Base-by-base conservation (phyloP, 2,797 vertebrate genomes). In the Acanthiza pusilla region DNA sequence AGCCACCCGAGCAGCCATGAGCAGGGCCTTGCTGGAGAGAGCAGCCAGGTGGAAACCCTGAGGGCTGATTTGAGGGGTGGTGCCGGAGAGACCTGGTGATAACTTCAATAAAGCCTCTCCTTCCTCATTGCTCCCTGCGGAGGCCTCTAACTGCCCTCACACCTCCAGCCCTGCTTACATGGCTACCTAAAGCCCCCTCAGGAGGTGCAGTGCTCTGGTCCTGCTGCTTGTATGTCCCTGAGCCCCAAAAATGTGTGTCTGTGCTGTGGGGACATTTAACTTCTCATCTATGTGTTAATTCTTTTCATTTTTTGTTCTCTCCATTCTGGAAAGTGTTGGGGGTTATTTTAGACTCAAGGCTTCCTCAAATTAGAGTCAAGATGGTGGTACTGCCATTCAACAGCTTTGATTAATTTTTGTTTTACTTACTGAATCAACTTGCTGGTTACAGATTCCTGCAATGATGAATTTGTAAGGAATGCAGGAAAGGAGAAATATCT, bases 391-490 rank as follows among this genome's bases (percentile, higher is more conserved):
- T 74, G 40, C 62, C 25, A 60, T 86, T 66, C 76, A 77, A 60
- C 18, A 88, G 53, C 30, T 85, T 88, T 92, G 76, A 86, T 48
- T 93, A 40, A 84, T 83, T 76, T 84, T 66, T 91, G 68, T 63
- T 90, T 74, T 77, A 26, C 55, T 76, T 73, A 60, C 61, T 66
- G 76, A 85, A 80, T 67, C 30, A 45, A 8, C 57, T 70, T 47
- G 15, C 51, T 77, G 57, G 25, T 60, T 88, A 58, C n/a, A 32
- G 55, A 76, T 82, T 77, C 43, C 48, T n/a, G 19, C 1, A 1
- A n/a, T 21, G 48, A 66, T 2, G 3, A 62, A 51, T 73, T 90
- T 0, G 0, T 47, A 36, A 34, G 27, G 36, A 91, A 92, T 72
- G n/a, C 27, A 30, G n/a, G 48, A 76, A 90, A 88, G 50, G 36